phyloP scores from a whole-genome alignment of 1,140 invertebrate species.

The Tetranychus urticae region DNA sequence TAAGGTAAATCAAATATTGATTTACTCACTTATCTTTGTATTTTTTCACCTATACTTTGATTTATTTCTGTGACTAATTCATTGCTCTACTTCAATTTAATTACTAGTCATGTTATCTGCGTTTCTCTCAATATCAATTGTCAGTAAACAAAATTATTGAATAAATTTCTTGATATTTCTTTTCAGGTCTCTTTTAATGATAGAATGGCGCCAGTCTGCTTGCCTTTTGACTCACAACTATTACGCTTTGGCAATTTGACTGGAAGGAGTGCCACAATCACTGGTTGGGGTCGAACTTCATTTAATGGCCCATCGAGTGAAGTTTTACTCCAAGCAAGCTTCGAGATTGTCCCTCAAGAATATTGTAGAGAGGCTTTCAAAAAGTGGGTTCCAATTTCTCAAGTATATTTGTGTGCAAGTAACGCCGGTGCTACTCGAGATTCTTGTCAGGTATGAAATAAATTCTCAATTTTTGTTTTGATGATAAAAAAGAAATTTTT shows the following conservation, averaged over 20 bases:
- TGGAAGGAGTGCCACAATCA: slow-evolving; percentile 11
- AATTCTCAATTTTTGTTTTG: background rate
- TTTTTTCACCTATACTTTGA: too few relatives aligned
- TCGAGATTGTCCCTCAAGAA: slow-evolving; percentile 2
- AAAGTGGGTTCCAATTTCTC: background rate
- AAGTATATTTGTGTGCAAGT: slow-evolving; percentile 5
- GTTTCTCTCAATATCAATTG: too few relatives aligned
- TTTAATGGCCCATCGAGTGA: background rate
- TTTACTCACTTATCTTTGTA: too few relatives aligned
- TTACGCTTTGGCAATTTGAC: slow-evolving; percentile 7
- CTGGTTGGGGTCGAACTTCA: slow-evolving; percentile 13
- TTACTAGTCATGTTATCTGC: too few relatives aligned
- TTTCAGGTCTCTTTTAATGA: slow-evolving; percentile 46
- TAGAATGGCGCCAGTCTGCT: slow-evolving; percentile 74
- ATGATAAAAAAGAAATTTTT: too few relatives aligned
- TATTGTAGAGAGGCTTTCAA: background rate
- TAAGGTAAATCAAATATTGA: background rate
- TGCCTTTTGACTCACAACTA: slow-evolving; percentile 31
- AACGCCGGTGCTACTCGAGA: slow-evolving; percentile 23
- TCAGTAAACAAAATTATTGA: background rate
- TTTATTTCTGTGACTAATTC: too few relatives aligned
- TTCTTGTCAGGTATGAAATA: slow-evolving; percentile 41
- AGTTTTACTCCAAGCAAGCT: slow-evolving; percentile 1
- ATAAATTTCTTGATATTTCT: too few relatives aligned
- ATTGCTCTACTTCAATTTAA: too few relatives aligned